These are phyloP conservation scores for Ametastegia equiseti DNA, from an alignment of 2,888 invertebrate genomes.

Conservation along the genomic window DNA sequence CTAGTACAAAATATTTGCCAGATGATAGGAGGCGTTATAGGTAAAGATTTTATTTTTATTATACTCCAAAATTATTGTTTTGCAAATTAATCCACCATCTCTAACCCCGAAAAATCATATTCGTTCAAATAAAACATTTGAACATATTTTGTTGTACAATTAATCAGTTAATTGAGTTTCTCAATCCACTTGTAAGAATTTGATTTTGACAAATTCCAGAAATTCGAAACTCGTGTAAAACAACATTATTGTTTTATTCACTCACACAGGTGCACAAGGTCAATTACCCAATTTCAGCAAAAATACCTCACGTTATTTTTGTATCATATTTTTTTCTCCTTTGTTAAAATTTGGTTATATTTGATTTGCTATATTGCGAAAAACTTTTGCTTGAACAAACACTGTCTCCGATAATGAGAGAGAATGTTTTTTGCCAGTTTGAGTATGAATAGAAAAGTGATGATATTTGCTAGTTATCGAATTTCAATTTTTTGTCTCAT, in stretches of 20 bases:
- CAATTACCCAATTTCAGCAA: too few relatives aligned
- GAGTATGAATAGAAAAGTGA: background rate
- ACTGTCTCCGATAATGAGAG: too few relatives aligned
- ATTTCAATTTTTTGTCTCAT: background rate
- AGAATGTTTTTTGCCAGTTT: background rate
- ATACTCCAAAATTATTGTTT: background rate
- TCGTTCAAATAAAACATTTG: too few relatives aligned
- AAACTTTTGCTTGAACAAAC: too few relatives aligned
- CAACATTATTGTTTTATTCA: background rate
- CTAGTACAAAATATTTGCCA: conserved; percentile 60
- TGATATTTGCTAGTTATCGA: background rate
- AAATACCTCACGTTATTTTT: too few relatives aligned
- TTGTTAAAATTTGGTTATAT: too few relatives aligned
- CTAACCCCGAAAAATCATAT: too few relatives aligned
- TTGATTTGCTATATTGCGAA: too few relatives aligned
- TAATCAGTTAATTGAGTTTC: too few relatives aligned
- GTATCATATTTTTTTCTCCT: background rate
- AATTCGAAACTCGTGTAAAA: background rate
- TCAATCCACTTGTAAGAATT: background rate
- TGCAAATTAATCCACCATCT: too few relatives aligned
- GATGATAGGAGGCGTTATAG: conserved; percentile 64
- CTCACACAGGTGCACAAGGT: background rate
- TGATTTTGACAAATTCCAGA: background rate
- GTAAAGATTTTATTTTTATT: conserved; percentile 58
- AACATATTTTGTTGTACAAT: too few relatives aligned